These are phyloP conservation scores for Lamprotornis superbus DNA, from an alignment of 2,113 vertebrate species.

Conservation along the genomic window DNA sequence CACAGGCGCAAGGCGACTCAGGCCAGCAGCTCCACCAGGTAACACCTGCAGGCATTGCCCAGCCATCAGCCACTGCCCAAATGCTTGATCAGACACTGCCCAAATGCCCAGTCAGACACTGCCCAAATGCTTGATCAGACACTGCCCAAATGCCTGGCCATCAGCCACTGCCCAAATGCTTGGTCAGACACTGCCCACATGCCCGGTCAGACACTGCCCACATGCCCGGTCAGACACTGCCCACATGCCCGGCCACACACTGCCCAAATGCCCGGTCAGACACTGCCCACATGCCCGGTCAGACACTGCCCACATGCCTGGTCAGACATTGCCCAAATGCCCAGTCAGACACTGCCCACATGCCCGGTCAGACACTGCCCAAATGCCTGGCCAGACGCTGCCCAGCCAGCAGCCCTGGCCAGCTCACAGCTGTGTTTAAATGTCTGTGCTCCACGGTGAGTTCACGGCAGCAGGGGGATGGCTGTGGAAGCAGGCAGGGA, in stretches of 20 bases:
- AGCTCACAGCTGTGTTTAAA: rapidly evolving
- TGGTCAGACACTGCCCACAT: not conserved
- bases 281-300: not conserved
- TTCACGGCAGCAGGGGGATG: rapidly evolving
- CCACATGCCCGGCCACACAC: not conserved
- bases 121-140: not conserved
- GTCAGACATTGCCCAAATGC: not conserved
- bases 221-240: rapidly evolving
- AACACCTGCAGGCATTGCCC: not conserved
- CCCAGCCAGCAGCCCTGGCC: rapidly evolving
- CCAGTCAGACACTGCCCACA: too few species aligned
- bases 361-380: too few species aligned
- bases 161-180: too few species aligned
- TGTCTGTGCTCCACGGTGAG: rapidly evolving
- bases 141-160: not conserved
- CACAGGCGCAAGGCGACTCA: rapidly evolving
- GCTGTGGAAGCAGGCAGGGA: not conserved
- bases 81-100: too few species aligned
- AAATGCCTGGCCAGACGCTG: too few species aligned
- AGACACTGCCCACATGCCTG: not conserved
- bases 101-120: not conserved
- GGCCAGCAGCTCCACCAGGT: not conserved
- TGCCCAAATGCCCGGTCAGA: not conserved
- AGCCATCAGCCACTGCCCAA: not conserved
- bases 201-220: not conserved